Conservation (phyloP, 1,140 invertebrate species). For the Brachionus rotundiformis region DNA sequence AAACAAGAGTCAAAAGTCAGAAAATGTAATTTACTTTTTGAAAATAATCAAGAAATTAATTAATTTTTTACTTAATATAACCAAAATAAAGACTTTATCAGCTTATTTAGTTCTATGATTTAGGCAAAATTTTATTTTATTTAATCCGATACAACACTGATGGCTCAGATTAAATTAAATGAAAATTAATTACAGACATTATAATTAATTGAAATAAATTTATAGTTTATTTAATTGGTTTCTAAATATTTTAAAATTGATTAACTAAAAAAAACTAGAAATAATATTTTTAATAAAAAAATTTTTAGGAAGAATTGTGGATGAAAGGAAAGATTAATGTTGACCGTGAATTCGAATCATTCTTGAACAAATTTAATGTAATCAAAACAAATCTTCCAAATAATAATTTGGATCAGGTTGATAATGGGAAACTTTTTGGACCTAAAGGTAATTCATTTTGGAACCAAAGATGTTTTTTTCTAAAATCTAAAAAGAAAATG, state of each 20-base stretch:
- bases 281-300: neutral
- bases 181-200: too few species aligned
- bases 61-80: too few species aligned
- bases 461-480: too few species aligned
- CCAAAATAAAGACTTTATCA: too few species aligned
- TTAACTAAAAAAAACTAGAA: too few species aligned
- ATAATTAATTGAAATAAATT: too few species aligned
- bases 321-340: conserved; percentile 41
- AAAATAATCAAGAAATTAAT: neutral
- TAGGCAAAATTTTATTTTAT: too few species aligned
- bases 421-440: neutral
- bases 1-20: conserved; percentile 40
- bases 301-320: conserved; percentile 42
- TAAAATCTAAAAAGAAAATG: too few species aligned
- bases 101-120: too few species aligned
- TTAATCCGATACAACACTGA: too few species aligned
- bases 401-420: conserved; percentile 12
- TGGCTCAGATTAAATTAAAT: too few species aligned
- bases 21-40: conserved; percentile 13
- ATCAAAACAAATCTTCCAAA: neutral
- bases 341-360: conserved; percentile 33
- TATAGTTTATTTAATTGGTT: too few species aligned
- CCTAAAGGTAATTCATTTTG: conserved; percentile 27
- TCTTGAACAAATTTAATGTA: conserved; percentile 7
- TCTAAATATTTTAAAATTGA: neutral